Conservation (phyloP, 2,113 vertebrate genomes). For the Porphyrio hochstetteri region DNA sequence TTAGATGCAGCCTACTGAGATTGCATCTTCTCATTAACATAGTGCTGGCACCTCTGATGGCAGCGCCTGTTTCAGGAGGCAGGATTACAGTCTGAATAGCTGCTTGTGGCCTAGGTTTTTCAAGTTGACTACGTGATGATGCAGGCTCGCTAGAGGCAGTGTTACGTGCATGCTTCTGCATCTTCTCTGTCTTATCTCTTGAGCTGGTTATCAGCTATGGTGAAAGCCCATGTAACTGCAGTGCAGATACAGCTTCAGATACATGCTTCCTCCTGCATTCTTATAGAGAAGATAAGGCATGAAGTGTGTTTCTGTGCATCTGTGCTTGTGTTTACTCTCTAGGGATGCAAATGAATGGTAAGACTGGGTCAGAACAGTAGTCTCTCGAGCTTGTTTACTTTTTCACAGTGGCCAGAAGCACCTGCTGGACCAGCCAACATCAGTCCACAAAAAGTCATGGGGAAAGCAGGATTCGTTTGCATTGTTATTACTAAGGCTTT, state of each 20-base stretch:
- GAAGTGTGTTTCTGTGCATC: not conserved
- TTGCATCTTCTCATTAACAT: not conserved
- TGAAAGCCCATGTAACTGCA: not conserved
- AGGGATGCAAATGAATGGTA: not conserved
- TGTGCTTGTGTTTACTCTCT: not conserved
- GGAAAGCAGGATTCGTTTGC: not conserved
- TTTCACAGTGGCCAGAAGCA: not conserved
- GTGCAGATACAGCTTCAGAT: not conserved
- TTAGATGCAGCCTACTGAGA: not conserved
- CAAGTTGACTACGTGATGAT: fast-evolving
- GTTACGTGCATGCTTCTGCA: not conserved
- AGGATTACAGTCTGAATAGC: not conserved
- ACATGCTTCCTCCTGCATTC: not conserved
- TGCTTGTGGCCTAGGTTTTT: fast-evolving
- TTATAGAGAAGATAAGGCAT: not conserved
- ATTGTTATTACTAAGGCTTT: not conserved
- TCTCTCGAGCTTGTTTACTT: not conserved
- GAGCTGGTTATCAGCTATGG: not conserved
- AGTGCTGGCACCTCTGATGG: not conserved
- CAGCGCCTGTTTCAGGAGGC: not conserved
- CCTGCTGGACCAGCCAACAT: not conserved
- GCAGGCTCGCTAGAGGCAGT: not conserved
- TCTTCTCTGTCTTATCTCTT: not conserved
- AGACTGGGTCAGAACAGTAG: not conserved
- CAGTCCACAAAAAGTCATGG: not conserved